Conservation (phyloP, 2,797 vertebrate genomes). For the Enteromius radiatus region DNA sequence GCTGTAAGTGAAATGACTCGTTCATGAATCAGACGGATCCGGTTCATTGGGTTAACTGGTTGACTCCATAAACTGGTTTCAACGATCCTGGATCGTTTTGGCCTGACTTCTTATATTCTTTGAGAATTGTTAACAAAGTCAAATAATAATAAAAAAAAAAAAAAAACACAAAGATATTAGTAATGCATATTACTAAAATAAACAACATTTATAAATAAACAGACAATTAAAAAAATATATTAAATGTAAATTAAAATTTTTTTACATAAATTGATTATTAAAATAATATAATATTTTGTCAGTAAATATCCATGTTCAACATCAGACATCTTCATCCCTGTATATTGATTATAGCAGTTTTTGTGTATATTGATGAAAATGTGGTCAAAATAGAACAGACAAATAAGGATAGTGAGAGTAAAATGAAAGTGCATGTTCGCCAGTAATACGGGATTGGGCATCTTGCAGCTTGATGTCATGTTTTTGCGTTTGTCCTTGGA, state of each 20-base stretch:
- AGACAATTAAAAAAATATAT: no score
- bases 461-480: slow-evolving; percentile 1
- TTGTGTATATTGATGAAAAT: neutral
- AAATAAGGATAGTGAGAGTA: neutral
- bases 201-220: no score
- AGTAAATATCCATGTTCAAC: neutral
- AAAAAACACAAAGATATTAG: no score
- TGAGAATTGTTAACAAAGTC: no score
- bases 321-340: neutral
- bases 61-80: neutral
- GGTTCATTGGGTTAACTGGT: neutral
- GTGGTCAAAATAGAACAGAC: neutral
- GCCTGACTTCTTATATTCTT: neutral
- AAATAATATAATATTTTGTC: neutral
- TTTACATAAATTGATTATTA: no score
- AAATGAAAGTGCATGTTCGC: neutral
- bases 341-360: neutral
- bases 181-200: no score
- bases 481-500: slow-evolving; percentile 12
- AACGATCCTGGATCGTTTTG: neutral
- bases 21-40: neutral
- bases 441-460: neutral
- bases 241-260: no score
- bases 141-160: no score
- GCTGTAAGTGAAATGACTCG: neutral